Percentiles rank a stretch among this genome's conserved stretches.
These are phyloP conservation scores for Sitta carolinensis DNA, from an alignment of 2,797 vertebrate species.

Conservation along the genomic window DNA sequence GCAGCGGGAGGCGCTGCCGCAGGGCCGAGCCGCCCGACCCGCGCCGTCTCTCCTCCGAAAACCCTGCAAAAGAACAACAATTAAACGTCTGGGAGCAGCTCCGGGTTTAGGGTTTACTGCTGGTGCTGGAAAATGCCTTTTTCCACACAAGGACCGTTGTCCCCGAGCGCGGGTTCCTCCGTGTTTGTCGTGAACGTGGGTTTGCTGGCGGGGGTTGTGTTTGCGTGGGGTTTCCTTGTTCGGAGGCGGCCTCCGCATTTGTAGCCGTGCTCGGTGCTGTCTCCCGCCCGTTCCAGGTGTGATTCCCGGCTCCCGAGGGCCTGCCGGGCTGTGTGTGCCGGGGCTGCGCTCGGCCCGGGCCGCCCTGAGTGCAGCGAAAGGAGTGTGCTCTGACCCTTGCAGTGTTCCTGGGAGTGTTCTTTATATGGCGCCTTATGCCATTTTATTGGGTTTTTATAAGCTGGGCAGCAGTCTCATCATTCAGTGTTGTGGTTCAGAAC, in stretches of 20 bases:
- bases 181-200: accelerated
- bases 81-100: neutral
- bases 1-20: too few species aligned
- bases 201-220: neutral
- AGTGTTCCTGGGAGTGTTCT: neutral
- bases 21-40: accelerated
- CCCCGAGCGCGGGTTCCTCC: too few species aligned
- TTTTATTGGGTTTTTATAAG: neutral
- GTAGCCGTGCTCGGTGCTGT: neutral
- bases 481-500: neutral
- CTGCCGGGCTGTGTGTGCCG: too few species aligned
- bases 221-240: too few species aligned
- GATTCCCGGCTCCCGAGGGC: too few species aligned
- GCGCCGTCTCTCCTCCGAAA: accelerated
- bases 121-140: neutral
- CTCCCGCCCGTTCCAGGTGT: too few species aligned
- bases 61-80: too few species aligned
- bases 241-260: accelerated
- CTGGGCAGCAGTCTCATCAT: accelerated
- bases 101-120: accelerated
- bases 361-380: accelerated
- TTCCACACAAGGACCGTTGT: neutral
- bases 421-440: neutral
- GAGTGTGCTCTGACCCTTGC: neutral
- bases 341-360: neutral